Conservation (phyloP, 2,888 invertebrate species). For the Serripes groenlandicus region DNA sequence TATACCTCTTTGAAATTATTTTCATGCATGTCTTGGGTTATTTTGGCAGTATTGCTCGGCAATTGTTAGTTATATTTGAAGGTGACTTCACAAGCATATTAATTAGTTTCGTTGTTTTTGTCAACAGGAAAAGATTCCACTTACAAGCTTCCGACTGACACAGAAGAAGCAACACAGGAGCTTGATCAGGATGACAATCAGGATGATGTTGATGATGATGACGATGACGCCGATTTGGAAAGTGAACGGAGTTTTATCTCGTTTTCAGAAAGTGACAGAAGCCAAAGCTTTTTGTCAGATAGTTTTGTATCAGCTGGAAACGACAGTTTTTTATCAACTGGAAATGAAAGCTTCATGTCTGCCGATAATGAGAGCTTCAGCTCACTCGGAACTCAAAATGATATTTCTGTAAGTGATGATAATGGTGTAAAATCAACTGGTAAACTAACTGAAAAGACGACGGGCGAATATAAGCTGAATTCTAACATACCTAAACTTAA, state of each 20-base stretch:
- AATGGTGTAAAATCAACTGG: constrained; percentile 46
- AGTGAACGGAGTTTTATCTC: constrained; percentile 68
- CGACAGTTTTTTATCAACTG: constrained; percentile 62
- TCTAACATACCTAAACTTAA: constrained; percentile 20
- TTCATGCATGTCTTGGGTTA: no score
- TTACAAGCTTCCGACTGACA: constrained; percentile 57
- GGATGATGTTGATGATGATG: constrained; percentile 65
- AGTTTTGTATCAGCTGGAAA: constrained; percentile 47
- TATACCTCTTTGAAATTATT: no score
- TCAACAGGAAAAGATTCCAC: constrained; percentile 59
- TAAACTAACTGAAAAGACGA: constrained; percentile 4
- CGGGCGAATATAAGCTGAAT: background rate
- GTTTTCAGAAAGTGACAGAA: constrained; percentile 56
- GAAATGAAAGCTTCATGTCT: constrained; percentile 66
- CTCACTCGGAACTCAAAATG: constrained; percentile 76
- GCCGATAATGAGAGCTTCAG: constrained; percentile 56
- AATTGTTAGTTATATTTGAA: no score
- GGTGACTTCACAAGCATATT: no score
- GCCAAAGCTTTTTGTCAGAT: no score
- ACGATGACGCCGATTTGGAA: constrained; percentile 67
- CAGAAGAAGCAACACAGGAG: constrained; percentile 38
- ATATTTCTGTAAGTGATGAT: constrained; percentile 79
- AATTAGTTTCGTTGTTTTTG: no score
- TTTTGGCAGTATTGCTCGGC: no score
- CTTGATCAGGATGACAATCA: constrained; percentile 58